A percentile compares a stretch with the other conserved stretches of the same genome.
Evolutionary conservation across 2,113 vertebrate species (phyloP).

Genomic region (Prunella himalayana): DNA sequence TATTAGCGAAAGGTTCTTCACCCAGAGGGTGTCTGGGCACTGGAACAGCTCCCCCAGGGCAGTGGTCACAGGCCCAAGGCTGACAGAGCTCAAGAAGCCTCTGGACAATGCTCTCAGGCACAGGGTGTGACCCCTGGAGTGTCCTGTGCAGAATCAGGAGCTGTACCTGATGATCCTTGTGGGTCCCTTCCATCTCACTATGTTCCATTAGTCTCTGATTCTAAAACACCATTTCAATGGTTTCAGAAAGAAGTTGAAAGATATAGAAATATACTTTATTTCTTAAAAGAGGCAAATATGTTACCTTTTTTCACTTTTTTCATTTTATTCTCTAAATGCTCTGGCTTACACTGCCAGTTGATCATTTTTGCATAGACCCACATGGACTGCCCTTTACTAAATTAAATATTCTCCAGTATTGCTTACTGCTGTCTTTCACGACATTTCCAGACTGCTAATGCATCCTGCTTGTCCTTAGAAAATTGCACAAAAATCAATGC

Average conservation of each 20-base stretch:
- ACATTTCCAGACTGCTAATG: not conserved
- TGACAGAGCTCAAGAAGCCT: not conserved
- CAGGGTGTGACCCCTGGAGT: not conserved
- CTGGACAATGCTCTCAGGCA: not conserved
- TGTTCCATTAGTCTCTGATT: not conserved
- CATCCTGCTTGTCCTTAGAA: not conserved
- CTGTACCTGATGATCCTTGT: accelerated
- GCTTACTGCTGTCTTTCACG: not conserved
- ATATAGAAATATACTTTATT: not conserved
- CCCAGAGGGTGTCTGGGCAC: not conserved
- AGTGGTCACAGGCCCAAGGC: not conserved
- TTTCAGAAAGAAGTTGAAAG: not conserved
- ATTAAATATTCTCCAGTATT: constrained; percentile 3
- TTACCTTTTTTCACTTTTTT: not conserved
- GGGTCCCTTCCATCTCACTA: not conserved
- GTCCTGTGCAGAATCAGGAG: not conserved
- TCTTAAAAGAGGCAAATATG: not conserved
- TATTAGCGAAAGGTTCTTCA: not conserved
- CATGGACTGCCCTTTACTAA: not conserved
- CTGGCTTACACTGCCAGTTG: not conserved
- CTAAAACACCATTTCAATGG: not conserved
- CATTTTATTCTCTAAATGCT: not conserved
- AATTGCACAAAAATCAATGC: not conserved
- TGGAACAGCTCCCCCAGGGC: not conserved
- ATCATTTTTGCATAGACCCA: not conserved